Evolutionary conservation across 2,113 vertebrate genomes (phyloP).

Genomic region (Petrocephalus microphthalmus): DNA sequence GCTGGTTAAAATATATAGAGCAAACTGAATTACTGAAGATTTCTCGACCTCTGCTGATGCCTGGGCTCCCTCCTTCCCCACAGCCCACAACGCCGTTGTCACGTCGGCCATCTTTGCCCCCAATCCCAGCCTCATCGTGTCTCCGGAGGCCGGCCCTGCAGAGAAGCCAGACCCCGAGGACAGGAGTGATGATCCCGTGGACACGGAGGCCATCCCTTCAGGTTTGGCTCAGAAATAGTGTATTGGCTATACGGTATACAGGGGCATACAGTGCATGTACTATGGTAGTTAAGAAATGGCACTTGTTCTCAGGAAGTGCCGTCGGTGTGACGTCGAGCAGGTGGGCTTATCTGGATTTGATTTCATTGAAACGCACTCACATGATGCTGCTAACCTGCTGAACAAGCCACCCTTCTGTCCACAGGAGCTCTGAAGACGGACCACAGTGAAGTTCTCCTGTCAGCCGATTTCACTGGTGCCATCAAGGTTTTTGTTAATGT

Average conservation of each 20-base stretch:
- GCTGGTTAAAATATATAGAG: not conserved
- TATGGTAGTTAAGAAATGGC: not conserved
- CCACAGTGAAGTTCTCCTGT: constrained; percentile 90
- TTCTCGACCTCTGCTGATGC: not conserved
- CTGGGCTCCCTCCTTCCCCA: not conserved
- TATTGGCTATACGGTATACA: too few species aligned
- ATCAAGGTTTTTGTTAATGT: constrained; percentile 98
- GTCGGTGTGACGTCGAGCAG: not conserved
- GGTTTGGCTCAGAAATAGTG: constrained; percentile 54
- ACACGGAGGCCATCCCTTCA: constrained; percentile 76
- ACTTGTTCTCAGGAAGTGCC: not conserved
- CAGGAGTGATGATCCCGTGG: constrained; percentile 67
- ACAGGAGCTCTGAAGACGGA: constrained; percentile 86
- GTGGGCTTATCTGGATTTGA: not conserved
- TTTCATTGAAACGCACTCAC: not conserved
- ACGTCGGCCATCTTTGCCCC: constrained; percentile 96
- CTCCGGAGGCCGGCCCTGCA: constrained; percentile 58
- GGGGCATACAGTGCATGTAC: not conserved
- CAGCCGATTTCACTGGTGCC: constrained; percentile 95
- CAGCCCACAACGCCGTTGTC: constrained; percentile 96
- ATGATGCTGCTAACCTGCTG: not conserved
- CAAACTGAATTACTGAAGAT: not conserved
- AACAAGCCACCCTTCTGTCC: not conserved
- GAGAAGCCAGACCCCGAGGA: constrained; percentile 79
- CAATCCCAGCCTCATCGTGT: constrained; percentile 84